Percentiles rank a stretch among this genome's conserved stretches.
Evolutionary conservation across 2,888 invertebrate genomes (phyloP).

Genomic region (Galerucella pusilla): DNA sequence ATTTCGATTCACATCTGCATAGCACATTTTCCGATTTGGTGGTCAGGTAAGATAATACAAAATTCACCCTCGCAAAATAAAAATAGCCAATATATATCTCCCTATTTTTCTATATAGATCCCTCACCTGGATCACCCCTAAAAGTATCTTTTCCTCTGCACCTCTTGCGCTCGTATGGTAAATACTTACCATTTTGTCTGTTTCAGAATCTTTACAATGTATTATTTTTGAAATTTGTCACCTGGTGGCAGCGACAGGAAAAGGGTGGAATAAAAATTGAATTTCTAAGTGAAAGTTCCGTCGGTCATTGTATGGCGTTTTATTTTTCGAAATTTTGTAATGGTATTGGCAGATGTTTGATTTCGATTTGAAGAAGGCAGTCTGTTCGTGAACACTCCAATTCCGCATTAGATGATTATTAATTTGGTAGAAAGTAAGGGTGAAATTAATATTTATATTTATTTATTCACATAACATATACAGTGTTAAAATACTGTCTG

Average conservation of each 20-base stretch:
- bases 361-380: constrained; percentile 30
- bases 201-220: constrained; percentile 28
- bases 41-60: constrained; percentile 31
- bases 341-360: constrained; percentile 34
- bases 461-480: too few relatives aligned
- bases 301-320: constrained; percentile 31
- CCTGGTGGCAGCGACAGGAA: constrained; percentile 37
- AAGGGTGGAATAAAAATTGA: constrained; percentile 34
- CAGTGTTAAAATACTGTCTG: too few relatives aligned
- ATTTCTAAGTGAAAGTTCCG: constrained; percentile 38
- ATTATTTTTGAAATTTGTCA: constrained; percentile 42
- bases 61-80: constrained; percentile 24
- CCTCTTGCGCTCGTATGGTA: constrained; percentile 34
- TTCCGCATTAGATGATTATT: background rate
- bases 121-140: constrained; percentile 38
- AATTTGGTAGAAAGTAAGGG: constrained; percentile 16
- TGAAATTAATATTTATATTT: too few relatives aligned
- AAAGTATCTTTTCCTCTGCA: constrained; percentile 13
- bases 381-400: background rate
- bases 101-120: constrained; percentile 17
- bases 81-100: constrained; percentile 23
- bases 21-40: background rate
- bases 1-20: constrained; percentile 11
- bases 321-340: constrained; percentile 32
- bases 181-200: constrained; percentile 37